Conservation (phyloP, 2,888 invertebrate species). For the Acleris emargana region DNA sequence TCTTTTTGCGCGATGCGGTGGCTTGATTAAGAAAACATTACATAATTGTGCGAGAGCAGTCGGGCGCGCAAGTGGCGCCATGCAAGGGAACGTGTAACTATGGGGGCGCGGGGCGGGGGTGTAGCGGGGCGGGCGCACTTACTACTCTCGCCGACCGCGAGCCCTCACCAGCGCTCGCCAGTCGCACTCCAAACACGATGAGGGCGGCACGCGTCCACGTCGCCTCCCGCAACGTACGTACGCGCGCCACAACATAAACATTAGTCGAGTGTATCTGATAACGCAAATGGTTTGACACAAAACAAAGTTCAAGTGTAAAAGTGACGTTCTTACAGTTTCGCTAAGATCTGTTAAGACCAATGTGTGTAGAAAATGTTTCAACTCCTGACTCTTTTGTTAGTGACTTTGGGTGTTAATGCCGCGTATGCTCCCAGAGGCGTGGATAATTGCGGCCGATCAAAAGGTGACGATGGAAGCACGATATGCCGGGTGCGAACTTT, state of each 20-base stretch:
- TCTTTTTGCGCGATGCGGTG: conserved; percentile 67
- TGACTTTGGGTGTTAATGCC: conserved; percentile 78
- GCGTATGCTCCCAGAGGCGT: conserved; percentile 72
- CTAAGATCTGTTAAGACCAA: conserved; percentile 62
- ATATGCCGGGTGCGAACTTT: conserved; percentile 88
- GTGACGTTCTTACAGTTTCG: conserved; percentile 47
- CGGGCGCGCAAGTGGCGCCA: conserved; percentile 79
- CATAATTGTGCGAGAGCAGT: conserved; percentile 78
- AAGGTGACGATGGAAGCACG: conserved; percentile 80
- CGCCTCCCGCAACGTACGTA: conserved; percentile 59
- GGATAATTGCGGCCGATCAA: conserved; percentile 69
- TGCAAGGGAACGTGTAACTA: conserved; percentile 78
- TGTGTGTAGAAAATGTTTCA: conserved; percentile 80
- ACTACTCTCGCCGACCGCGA: conserved; percentile 69
- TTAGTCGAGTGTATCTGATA: conserved; percentile 66
- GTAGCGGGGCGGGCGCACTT: conserved; percentile 67
- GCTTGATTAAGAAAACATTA: conserved; percentile 81
- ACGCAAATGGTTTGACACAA: conserved; percentile 50
- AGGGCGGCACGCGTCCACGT: conserved; percentile 69
- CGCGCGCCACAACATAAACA: conserved; percentile 78
- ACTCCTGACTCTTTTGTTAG: conserved; percentile 79
- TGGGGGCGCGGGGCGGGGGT: conserved; percentile 65
- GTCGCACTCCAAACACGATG: conserved; percentile 76
- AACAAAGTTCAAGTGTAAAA: conserved; percentile 50
- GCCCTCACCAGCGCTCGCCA: conserved; percentile 58